Percentiles rank a stretch among this genome's conserved stretches.
Conservation (phyloP, 2,113 vertebrate genomes). For the Bombycilla garrulus region DNA sequence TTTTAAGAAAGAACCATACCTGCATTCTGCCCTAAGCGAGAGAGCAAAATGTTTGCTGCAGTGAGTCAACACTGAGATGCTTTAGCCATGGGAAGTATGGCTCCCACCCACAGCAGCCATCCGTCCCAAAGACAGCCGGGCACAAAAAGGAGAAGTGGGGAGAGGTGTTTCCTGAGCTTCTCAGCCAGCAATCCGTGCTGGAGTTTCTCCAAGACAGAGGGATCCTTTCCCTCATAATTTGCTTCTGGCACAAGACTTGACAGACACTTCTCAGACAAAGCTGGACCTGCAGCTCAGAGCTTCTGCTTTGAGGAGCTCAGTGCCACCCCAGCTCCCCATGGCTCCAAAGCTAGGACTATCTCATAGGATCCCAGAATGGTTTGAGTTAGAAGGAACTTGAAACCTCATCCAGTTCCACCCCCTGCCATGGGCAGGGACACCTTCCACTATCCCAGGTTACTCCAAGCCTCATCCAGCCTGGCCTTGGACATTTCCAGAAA, state of each 20-base stretch:
- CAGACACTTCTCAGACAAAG: neutral
- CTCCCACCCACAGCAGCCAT: neutral
- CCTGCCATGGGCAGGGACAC: neutral
- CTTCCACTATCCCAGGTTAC: fast-evolving
- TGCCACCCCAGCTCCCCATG: neutral
- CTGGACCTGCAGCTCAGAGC: neutral
- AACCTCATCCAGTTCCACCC: neutral
- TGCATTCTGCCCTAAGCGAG: neutral
- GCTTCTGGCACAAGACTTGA: neutral
- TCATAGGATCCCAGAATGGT: neutral
- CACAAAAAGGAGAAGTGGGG: neutral
- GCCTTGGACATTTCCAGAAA: neutral
- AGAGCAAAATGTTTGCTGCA: neutral
- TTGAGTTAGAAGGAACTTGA: neutral
- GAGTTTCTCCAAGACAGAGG: neutral
- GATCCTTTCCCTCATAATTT: neutral
- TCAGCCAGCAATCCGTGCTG: neutral
- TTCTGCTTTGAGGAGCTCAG: fast-evolving
- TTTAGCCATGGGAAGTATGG: neutral
- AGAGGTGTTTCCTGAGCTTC: neutral
- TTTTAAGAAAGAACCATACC: neutral
- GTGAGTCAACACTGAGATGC: neutral
- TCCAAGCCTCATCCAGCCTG: fast-evolving
- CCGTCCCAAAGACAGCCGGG: fast-evolving
- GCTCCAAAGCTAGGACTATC: fast-evolving